Percentiles rank a stretch among this genome's conserved stretches.
These are phyloP conservation scores for Pomatorhinus ruficollis DNA, from an alignment of 2,113 vertebrate species.

Conservation along the genomic window DNA sequence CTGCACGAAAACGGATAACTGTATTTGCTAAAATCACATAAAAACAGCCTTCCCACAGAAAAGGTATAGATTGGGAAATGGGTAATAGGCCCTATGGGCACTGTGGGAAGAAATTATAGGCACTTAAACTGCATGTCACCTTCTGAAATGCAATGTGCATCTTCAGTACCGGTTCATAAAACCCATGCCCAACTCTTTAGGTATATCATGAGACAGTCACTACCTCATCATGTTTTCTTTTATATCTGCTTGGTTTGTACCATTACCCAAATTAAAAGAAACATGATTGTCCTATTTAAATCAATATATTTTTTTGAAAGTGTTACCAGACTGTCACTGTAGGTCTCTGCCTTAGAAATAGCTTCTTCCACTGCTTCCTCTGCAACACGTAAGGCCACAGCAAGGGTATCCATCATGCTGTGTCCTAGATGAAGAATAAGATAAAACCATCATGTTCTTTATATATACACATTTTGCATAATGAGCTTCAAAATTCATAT, in stretches of 20 bases:
- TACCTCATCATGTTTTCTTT: background rate
- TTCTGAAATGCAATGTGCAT: background rate
- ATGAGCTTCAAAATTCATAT: background rate
- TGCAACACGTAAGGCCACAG: slow-evolving; percentile 92
- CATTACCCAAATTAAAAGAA: background rate
- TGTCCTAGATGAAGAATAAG: slow-evolving; percentile 77
- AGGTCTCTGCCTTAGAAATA: slow-evolving; percentile 92
- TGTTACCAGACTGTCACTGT: slow-evolving; percentile 90
- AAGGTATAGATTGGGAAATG: background rate
- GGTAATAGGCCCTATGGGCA: background rate
- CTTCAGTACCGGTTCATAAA: background rate
- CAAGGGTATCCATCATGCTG: slow-evolving; percentile 94
- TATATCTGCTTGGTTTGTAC: background rate
- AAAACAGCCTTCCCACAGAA: background rate
- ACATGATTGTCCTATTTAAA: background rate
- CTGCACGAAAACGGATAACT: slow-evolving; percentile 57
- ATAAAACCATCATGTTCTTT: background rate
- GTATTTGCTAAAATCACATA: background rate
- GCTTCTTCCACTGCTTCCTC: slow-evolving; percentile 97
- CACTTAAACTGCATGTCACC: background rate
- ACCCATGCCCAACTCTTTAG: background rate
- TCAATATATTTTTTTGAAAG: background rate
- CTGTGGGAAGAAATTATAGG: background rate
- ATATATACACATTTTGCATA: background rate
- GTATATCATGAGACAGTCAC: background rate